phyloP scores from a whole-genome alignment of 2,797 vertebrate genomes.

The Hemibagrus guttatus region DNA sequence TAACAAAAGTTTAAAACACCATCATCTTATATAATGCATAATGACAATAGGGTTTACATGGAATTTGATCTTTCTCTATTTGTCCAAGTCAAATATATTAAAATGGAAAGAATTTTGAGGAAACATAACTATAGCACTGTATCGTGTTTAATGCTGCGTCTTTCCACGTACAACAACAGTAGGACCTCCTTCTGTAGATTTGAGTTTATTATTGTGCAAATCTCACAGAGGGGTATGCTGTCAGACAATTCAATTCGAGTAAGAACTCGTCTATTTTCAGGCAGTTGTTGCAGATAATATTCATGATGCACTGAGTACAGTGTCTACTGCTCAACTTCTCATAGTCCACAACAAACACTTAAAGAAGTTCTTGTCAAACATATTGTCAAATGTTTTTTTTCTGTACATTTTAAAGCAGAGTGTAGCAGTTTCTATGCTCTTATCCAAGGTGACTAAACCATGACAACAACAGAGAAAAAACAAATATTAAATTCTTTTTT shows the following conservation, averaged over 20 bases:
- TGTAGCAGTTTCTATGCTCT: constrained; percentile 20
- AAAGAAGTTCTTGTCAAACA: constrained; percentile 1
- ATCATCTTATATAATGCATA: constrained; percentile 10
- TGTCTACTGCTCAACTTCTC: not conserved
- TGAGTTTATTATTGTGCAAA: constrained; percentile 35
- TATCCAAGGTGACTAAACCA: constrained; percentile 20
- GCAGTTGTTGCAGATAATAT: not conserved
- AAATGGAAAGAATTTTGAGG: constrained; percentile 31
- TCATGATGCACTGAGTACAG: constrained; percentile 24
- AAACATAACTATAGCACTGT: constrained; percentile 16
- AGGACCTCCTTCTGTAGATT: constrained; percentile 16
- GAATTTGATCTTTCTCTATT: constrained; percentile 23
- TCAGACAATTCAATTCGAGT: not conserved
- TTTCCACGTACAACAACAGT: constrained; percentile 18
- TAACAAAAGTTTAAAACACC: constrained; percentile 31
- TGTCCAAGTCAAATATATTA: constrained; percentile 28
- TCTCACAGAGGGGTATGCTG: not conserved
- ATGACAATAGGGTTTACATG: constrained; percentile 9
- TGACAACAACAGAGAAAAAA: constrained; percentile 28
- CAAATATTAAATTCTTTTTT: constrained; percentile 27
- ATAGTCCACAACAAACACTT: not conserved
- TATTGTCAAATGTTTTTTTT: not conserved
- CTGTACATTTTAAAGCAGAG: constrained; percentile 30
- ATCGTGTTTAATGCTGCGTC: constrained; percentile 16
- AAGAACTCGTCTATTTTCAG: not conserved